Conservation (phyloP, 2,113 vertebrate genomes). For the Notothenia coriiceps region DNA sequence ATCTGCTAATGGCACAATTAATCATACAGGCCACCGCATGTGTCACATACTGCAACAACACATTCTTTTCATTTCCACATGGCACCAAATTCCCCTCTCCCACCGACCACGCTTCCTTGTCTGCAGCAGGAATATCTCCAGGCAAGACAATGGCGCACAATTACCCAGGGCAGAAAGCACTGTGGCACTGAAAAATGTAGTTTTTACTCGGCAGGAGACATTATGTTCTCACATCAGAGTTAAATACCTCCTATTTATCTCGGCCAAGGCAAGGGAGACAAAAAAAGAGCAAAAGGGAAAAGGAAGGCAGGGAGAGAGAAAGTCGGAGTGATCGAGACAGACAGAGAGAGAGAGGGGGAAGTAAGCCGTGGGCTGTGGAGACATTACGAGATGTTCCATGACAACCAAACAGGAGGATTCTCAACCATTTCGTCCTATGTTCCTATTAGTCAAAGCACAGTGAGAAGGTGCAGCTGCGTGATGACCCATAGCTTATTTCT, state of each 20-base stretch:
- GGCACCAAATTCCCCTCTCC: slow-evolving; percentile 58
- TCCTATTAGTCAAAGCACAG: slow-evolving; percentile 45
- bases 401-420: slow-evolving; percentile 69
- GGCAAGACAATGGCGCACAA: slow-evolving; percentile 81
- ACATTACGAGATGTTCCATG: slow-evolving; percentile 74
- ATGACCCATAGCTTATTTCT: slow-evolving; percentile 58
- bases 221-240: slow-evolving; percentile 78
- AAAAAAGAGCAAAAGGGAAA: slow-evolving; percentile 42
- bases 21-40: slow-evolving; percentile 67
- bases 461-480: slow-evolving; percentile 51
- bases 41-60: slow-evolving; percentile 64
- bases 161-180: slow-evolving; percentile 76
- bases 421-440: slow-evolving; percentile 51
- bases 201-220: slow-evolving; percentile 79
- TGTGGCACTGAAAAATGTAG: slow-evolving; percentile 84
- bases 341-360: slow-evolving; percentile 41
- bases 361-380: slow-evolving; percentile 62
- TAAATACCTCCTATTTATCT: slow-evolving; percentile 83
- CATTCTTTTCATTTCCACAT: slow-evolving; percentile 74
- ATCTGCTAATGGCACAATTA: slow-evolving; percentile 71
- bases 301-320: slow-evolving; percentile 35
- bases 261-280: slow-evolving; percentile 58
- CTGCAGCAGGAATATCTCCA: slow-evolving; percentile 73
- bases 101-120: slow-evolving; percentile 58
- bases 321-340: slow-evolving; percentile 63